These are phyloP conservation scores for Ariopsis seemanni DNA, from an alignment of 2,113 vertebrate species.

Conservation along the genomic window DNA sequence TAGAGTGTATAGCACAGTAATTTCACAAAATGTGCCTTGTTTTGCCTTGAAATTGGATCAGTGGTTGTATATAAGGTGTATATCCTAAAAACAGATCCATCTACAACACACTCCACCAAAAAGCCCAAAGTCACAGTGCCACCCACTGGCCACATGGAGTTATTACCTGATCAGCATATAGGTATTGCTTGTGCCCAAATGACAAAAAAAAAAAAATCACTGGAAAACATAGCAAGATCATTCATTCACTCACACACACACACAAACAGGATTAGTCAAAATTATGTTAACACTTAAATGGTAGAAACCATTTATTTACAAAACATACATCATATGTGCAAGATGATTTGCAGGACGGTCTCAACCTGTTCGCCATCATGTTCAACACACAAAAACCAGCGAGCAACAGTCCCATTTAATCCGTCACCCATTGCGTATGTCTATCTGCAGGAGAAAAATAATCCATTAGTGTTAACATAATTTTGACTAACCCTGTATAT, in stretches of 20 bases:
- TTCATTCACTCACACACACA: too few species aligned
- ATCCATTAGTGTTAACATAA: too few species aligned
- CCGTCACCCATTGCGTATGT: too few species aligned
- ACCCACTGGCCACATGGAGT: slow-evolving; percentile 33
- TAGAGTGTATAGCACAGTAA: not conserved
- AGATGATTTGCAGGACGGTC: too few species aligned
- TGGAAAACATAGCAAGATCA: not conserved
- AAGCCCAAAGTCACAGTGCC: slow-evolving; percentile 28
- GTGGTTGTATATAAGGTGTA: not conserved
- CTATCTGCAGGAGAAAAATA: too few species aligned
- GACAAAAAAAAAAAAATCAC: not conserved
- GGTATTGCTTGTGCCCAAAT: not conserved
- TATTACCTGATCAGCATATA: slow-evolving; percentile 8
- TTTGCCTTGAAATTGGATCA: not conserved
- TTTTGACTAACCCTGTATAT: too few species aligned
- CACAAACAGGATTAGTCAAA: too few species aligned
- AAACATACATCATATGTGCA: not conserved
- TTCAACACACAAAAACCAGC: too few species aligned
- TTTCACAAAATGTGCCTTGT: not conserved
- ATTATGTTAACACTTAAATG: too few species aligned
- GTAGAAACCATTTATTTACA: too few species aligned
- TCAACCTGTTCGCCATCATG: too few species aligned
- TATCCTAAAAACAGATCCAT: not conserved
- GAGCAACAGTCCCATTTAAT: too few species aligned
- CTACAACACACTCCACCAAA: not conserved